Base-by-base conservation (phyloP, 2,797 vertebrate species). In the Argya squamiceps region DNA sequence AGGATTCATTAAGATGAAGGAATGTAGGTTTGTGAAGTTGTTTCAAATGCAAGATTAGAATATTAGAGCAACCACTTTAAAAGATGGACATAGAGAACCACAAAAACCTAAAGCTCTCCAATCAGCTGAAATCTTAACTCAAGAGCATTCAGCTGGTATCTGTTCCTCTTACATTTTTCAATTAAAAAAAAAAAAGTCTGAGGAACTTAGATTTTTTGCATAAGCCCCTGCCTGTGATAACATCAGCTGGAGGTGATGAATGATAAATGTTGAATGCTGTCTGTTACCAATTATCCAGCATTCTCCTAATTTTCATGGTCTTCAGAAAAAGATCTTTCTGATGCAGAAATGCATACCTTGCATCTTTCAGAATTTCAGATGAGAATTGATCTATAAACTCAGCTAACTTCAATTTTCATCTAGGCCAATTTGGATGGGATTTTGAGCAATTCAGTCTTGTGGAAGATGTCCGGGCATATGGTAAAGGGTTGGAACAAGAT, bases 11-110 rank as follows among this genome's bases (percentile, higher is more conserved):
- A 97, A 94, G 97, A 96, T 94, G 97, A 97, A 98, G 94, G 94
- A 97, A 98, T 98, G 93, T 71, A 95, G 96, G 79, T 98, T 97
- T 97, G 97, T 98, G 97, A 98, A 97, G 95, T 89, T 96, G 84
- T 88, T 94, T 96, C 90, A 83, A 88, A 88, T 77, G 62, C 47
- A 39, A 86, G 98, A 93, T 97, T 89, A 86, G 92, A 91, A 67
- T 82, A 70, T 65, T 70, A 71, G 87, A 69, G 46, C 83, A 96
- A 97, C 96, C 95, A 88, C 86, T 96, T 78, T 85, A 84, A 95
- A 90, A 94, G 80, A 80, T 77, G 89, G 74, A 70, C 43, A 14
- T 22, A 49, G 23, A 60, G 78, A 96, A 63, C 67, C 34, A 29
- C 43, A 34, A 68, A 75, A 75, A 95, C 21, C 14, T 67, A 17